These are phyloP conservation scores for Rhinogobius similis DNA, from an alignment of 2,113 vertebrate species.

Conservation along the genomic window DNA sequence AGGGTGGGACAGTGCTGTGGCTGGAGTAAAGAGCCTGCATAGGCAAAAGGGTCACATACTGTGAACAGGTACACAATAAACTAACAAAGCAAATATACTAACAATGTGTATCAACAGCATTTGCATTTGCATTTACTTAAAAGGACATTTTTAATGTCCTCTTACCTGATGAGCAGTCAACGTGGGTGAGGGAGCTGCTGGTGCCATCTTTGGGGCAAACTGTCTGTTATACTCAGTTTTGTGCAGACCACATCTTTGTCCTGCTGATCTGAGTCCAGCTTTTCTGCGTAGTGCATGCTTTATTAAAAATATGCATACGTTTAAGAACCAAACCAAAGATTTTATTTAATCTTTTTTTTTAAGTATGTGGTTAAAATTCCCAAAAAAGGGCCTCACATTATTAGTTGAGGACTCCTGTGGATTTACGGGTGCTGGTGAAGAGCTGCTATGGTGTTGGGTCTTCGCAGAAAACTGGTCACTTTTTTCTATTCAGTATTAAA, in stretches of 20 bases:
- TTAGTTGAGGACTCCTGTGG: slow-evolving; percentile 9
- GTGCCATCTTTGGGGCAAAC: slow-evolving; percentile 44
- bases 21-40: slow-evolving; percentile 44
- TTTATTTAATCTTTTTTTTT: neutral
- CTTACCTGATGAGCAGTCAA: slow-evolving; percentile 59
- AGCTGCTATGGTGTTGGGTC: slow-evolving; percentile 15
- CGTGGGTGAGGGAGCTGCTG: slow-evolving; percentile 36
- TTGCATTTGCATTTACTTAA: no score
- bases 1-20: slow-evolving; percentile 31
- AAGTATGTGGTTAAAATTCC: neutral
- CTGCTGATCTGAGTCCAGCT: slow-evolving; percentile 22
- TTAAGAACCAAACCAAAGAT: neutral
- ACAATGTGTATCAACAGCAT: no score
- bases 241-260: slow-evolving; percentile 32
- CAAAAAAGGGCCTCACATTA: slow-evolving; percentile 13
- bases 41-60: neutral
- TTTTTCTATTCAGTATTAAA: neutral
- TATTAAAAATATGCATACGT: neutral
- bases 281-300: slow-evolving; percentile 22
- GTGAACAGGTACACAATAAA: slow-evolving; percentile 9
- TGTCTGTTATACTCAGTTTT: slow-evolving; percentile 55
- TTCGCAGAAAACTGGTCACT: slow-evolving; percentile 20
- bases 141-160: neutral
- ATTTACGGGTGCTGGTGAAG: neutral
- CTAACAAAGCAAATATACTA: neutral